phyloP scores from a whole-genome alignment of 2,888 invertebrate species.

The Cheilosia impressa region DNA sequence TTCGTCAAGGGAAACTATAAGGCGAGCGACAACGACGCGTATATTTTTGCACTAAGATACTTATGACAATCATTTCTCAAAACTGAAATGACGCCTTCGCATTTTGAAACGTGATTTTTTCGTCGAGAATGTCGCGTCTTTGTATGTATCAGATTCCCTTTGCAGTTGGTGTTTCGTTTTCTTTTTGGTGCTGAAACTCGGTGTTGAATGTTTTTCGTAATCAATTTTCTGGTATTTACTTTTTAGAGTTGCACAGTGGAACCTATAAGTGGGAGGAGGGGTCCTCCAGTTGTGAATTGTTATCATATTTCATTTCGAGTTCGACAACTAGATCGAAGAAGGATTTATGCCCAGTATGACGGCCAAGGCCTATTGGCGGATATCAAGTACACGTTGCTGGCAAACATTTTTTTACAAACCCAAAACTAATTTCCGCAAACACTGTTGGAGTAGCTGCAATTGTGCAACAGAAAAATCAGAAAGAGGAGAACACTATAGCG shows the following conservation, averaged over 20 bases:
- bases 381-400: too few species aligned
- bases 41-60: slow-evolving; percentile 41
- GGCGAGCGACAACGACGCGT: neutral
- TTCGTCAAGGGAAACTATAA: neutral
- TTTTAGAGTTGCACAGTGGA: slow-evolving; percentile 25
- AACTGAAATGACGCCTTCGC: slow-evolving; percentile 51
- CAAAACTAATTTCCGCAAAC: too few species aligned
- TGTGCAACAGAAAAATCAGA: too few species aligned
- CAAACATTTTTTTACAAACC: too few species aligned
- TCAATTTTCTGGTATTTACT: slow-evolving; percentile 69
- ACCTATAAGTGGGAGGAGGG: neutral
- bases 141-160: slow-evolving; percentile 5
- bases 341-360: too few species aligned
- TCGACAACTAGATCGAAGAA: too few species aligned
- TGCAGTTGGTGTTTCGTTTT: slow-evolving; percentile 36
- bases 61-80: slow-evolving; percentile 54
- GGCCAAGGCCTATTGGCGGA: too few species aligned
- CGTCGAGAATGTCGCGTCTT: slow-evolving; percentile 13
- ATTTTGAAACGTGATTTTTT: slow-evolving; percentile 69
- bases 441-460: too few species aligned
- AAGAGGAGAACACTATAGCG: too few species aligned
- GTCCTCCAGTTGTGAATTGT: too few species aligned
- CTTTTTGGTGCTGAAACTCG: slow-evolving; percentile 10
- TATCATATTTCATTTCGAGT: too few species aligned
- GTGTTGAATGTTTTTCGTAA: slow-evolving; percentile 63